Evolutionary conservation across 2,888 invertebrate genomes (phyloP).

Genomic region (Chloroclystis v-ata): DNA sequence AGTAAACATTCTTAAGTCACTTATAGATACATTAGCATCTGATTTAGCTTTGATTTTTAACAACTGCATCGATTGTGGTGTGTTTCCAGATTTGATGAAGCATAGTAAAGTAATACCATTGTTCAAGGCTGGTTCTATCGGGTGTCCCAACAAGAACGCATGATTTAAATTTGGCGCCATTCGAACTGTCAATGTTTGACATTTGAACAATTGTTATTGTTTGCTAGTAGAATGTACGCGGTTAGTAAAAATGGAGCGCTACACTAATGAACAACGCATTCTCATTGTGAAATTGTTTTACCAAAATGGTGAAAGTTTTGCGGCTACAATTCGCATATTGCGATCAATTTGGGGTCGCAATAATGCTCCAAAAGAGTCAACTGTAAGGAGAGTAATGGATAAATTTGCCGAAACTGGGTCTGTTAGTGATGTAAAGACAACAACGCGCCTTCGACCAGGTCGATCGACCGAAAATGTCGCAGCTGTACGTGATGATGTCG

Average conservation of each 20-base stretch:
- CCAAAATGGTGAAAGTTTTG: slow-evolving; percentile 9
- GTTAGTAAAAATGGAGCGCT: slow-evolving; percentile 3
- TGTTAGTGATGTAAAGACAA: slow-evolving; percentile 9
- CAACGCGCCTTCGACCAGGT: slow-evolving; percentile 5
- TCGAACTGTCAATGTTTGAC: slow-evolving; percentile 1
- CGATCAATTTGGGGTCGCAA: slow-evolving; percentile 6
- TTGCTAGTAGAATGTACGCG: slow-evolving; percentile 21
- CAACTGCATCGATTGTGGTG: no score
- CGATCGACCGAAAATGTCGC: no score
- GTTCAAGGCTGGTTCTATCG: no score
- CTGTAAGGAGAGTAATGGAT: slow-evolving; percentile 5
- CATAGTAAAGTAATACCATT: no score
- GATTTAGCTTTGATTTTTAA: no score
- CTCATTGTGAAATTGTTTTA: slow-evolving; percentile 8
- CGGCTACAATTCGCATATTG: slow-evolving; percentile 6
- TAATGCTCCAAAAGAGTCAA: slow-evolving; percentile 8
- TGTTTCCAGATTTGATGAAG: no score
- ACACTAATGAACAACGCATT: slow-evolving; percentile 4
- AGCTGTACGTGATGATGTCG: no score
- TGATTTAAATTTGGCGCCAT: no score
- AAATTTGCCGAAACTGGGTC: slow-evolving; percentile 9
- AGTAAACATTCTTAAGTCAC: no score
- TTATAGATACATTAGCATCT: no score
- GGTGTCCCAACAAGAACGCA: slow-evolving; percentile 1
- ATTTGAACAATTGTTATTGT: slow-evolving; percentile 20